These are phyloP conservation scores for Eilema griseolum DNA, from an alignment of 2,888 invertebrate species.

Conservation along the genomic window DNA sequence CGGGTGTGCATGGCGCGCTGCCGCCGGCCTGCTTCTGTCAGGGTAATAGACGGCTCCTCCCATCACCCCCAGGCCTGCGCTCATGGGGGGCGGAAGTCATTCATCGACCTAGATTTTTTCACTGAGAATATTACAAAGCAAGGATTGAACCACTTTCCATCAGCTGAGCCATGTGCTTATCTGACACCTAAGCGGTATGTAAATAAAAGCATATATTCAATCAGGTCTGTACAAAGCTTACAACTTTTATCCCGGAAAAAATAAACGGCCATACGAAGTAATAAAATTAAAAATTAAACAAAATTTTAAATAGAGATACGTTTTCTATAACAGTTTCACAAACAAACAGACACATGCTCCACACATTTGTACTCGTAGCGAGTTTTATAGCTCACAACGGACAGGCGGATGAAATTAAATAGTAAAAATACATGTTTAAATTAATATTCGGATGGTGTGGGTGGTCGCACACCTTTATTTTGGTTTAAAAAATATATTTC, in stretches of 20 bases:
- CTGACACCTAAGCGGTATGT: no score
- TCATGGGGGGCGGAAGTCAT: no score
- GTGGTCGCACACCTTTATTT: slow-evolving; percentile 34
- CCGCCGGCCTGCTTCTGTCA: no score
- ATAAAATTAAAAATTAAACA: slow-evolving; percentile 23
- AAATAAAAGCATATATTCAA: no score
- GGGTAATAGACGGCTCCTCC: no score
- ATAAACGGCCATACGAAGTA: not conserved
- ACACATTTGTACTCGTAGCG: slow-evolving; percentile 32
- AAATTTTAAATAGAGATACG: slow-evolving; percentile 25
- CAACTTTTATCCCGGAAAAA: not conserved
- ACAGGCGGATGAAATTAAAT: slow-evolving; percentile 34
- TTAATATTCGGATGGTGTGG: slow-evolving; percentile 37
- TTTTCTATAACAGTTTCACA: slow-evolving; percentile 23
- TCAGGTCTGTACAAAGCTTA: not conserved
- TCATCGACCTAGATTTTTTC: no score
- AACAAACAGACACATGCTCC: slow-evolving; percentile 42
- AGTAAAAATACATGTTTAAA: slow-evolving; percentile 37
- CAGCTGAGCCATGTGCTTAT: no score
- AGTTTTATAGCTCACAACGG: slow-evolving; percentile 41
- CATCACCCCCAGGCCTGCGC: no score
- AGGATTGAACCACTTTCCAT: no score
- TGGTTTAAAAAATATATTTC: slow-evolving; percentile 28
- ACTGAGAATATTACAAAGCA: no score
- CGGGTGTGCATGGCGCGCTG: no score